Evolutionary conservation across 2,797 vertebrate species (phyloP), one percentile per base, ranked within the genome.

Genomic region (Leucoraja ocellata): DNA sequence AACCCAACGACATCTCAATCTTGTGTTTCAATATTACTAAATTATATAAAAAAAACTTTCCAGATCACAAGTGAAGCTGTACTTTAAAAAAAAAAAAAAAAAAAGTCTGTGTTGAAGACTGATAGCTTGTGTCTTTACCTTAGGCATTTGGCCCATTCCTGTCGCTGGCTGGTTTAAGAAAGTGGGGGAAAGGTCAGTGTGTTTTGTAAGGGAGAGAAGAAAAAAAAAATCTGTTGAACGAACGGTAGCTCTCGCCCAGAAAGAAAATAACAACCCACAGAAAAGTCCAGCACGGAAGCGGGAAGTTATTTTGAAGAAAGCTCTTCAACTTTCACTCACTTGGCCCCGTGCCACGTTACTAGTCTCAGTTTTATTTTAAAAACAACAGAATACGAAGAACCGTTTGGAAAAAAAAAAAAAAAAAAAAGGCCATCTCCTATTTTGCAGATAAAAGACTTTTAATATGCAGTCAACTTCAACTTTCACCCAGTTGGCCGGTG

Each of bases 401-500:
- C 16, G 76, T 54, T 93, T 84, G 90, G 32, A 32, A 32, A 32
- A 32, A 32, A 32, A 32, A 93, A 32, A 32, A 93, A 63, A 23
- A 73, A 16, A 81, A 23, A 73, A 16, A 81, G 78, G 2, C 91
- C 74, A 81, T 46, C 79, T 93, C 46, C 74, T 93, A 54, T 74
- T 93, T 46, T 93, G 94, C 94, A 93, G 93, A 93, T 93, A 83
- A 73, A 88, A 88, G 61, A 21, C 84, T 88, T 46, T 68, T 68
- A 88, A 68, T 88, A 68, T 74, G 65, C 11, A 23, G 36, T 6
- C 39, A 76, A 25, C 71, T 92, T 96, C 94, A 96, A 95, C 95
- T 96, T 95, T 96, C 94, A 95, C 95, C 95, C 93, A 95, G 94
- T 96, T 96, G 96, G 95, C 94, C 0, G 4, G 0, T 0, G 0